A percentile compares a stretch with the other conserved stretches of the same genome.
Evolutionary conservation across 2,888 invertebrate species (phyloP).

Genomic region (Nymphalis c-album): DNA sequence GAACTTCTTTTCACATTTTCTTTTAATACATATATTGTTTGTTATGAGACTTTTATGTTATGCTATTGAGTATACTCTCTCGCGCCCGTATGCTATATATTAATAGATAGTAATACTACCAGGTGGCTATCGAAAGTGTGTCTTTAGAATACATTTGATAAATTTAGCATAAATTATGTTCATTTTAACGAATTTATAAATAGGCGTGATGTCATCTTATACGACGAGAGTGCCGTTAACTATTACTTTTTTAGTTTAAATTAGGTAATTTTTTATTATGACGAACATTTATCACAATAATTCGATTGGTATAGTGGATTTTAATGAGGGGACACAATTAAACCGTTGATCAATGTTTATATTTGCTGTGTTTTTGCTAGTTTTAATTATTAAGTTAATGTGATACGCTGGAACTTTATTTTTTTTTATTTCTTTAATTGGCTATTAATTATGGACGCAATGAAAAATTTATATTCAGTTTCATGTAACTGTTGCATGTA

Average conservation of each 20-base stretch:
- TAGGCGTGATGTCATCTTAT: conserved; percentile 31
- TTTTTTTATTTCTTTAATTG: not conserved
- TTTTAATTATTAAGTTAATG: not conserved
- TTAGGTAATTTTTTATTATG: conserved; percentile 13
- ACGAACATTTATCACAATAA: conserved; percentile 19
- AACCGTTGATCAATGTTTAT: conserved; percentile 14
- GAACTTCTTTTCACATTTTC: too few relatives aligned
- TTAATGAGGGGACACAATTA: not conserved
- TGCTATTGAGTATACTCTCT: conserved; percentile 23
- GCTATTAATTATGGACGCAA: not conserved
- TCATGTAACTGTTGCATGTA: too few relatives aligned
- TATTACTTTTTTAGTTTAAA: conserved; percentile 24
- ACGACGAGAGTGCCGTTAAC: conserved; percentile 31
- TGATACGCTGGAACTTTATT: not conserved
- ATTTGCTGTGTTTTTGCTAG: not conserved
- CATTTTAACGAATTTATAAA: conserved; percentile 28
- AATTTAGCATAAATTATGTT: conserved; percentile 35
- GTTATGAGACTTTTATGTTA: conserved; percentile 6
- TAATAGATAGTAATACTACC: conserved; percentile 31
- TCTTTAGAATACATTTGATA: conserved; percentile 36
- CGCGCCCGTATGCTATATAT: conserved; percentile 34
- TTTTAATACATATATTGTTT: too few relatives aligned
- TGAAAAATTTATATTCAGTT: too few relatives aligned
- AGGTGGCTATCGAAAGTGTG: conserved; percentile 38
- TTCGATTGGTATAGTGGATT: conserved; percentile 10